phyloP scores from a whole-genome alignment of 2,888 invertebrate species.

The Agriotes lineatus region DNA sequence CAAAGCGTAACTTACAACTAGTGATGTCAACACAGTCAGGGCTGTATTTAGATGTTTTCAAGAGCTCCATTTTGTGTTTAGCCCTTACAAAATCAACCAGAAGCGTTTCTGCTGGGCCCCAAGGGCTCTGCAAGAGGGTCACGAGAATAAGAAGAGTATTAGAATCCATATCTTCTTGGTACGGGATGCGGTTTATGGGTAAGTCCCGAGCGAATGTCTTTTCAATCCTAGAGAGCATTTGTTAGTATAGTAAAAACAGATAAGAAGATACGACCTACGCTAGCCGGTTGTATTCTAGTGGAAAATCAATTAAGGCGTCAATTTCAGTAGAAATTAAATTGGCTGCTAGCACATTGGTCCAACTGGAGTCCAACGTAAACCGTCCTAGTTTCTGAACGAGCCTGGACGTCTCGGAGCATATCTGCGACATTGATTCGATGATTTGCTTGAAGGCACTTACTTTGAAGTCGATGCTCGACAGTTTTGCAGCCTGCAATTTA shows the following conservation, averaged over 20 bases:
- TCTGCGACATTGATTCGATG: constrained; percentile 15
- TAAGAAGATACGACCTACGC: neutral
- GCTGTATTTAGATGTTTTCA: neutral
- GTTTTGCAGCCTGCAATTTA: constrained; percentile 22
- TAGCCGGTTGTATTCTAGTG: constrained; percentile 44
- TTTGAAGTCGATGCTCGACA: constrained; percentile 26
- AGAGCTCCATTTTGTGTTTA: neutral
- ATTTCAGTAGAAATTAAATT: constrained; percentile 33
- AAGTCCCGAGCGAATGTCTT: constrained; percentile 24
- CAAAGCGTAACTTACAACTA: constrained; percentile 6
- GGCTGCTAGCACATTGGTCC: constrained; percentile 28
- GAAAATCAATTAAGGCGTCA: constrained; percentile 36
- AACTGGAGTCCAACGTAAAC: constrained; percentile 36
- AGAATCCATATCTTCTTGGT: constrained; percentile 30
- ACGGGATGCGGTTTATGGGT: constrained; percentile 18
- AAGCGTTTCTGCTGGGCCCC: constrained; percentile 29
- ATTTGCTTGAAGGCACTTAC: constrained; percentile 27
- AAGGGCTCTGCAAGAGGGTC: constrained; percentile 29
- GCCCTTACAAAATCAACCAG: constrained; percentile 10
- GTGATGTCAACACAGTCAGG: neutral
- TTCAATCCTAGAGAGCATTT: neutral
- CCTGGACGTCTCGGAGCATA: constrained; percentile 27
- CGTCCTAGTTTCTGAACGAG: constrained; percentile 30
- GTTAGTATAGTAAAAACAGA: neutral
- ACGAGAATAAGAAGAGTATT: constrained; percentile 21